Conservation (phyloP, 2,797 vertebrate genomes). For the Micromesistius poutassou region DNA sequence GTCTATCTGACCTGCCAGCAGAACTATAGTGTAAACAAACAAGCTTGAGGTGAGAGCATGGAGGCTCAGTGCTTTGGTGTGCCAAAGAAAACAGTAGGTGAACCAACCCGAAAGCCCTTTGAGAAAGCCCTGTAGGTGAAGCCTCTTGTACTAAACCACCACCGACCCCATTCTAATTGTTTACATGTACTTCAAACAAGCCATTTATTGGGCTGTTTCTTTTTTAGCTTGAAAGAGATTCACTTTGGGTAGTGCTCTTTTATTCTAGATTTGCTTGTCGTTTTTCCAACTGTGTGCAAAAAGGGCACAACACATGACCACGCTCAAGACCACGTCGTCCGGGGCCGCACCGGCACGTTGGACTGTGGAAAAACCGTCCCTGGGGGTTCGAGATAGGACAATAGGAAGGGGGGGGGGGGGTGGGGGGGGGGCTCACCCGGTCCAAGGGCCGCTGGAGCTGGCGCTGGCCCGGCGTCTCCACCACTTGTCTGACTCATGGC, state of each 20-base stretch:
- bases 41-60: background rate
- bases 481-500: conserved; percentile 98
- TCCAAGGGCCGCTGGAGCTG: conserved; percentile 84
- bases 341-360: conserved; percentile 76
- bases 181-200: background rate
- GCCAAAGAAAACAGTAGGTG: background rate
- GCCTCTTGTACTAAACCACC: background rate
- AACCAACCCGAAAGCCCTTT: background rate
- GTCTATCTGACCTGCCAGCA: background rate
- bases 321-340: conserved; percentile 10
- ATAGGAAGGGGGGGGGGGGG: conserved; percentile 57
- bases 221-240: background rate
- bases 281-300: background rate
- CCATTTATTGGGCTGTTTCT: background rate
- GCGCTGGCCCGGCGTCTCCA: conserved; percentile 89
- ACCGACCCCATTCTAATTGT: background rate
- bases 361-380: conserved; percentile 37
- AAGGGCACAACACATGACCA: background rate
- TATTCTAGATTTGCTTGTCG: background rate
- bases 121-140: background rate
- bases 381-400: conserved; percentile 41
- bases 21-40: conserved; percentile 1
- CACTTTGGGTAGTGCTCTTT: background rate
- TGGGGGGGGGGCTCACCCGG: conserved; percentile 95
- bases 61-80: background rate